Base-by-base conservation (phyloP, 2,113 vertebrate genomes). In the Stictonetta naevosa region DNA sequence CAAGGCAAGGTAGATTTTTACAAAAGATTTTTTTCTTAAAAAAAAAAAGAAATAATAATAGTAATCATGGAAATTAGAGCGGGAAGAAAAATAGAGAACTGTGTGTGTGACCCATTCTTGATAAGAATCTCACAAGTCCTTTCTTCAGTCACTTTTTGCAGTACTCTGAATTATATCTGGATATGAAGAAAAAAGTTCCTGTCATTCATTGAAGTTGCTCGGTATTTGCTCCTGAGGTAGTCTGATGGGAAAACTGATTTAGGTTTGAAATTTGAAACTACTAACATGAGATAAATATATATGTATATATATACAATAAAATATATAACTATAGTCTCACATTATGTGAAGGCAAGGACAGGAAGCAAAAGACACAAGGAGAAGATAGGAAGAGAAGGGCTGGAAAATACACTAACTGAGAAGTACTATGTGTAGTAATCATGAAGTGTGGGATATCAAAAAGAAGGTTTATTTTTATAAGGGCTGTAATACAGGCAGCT, bases 401-500 rank as follows among this genome's bases (percentile, higher is more conserved):
- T 33, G 15, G 2, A 3, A 53, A 60, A 40, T 63, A 31, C 13
- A 18, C 3, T 53, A 38, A 53, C 36, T 18, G 13, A 73, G 34
- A 90, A 80, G 29, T 44, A 18, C 6, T 34, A 53, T 7, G 9
- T 46, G 3, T 21, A 69, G 33, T 18, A 80, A 2, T 71, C 78
- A 44, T 9, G 23, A 87, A 75, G 31, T 0, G 3, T 2, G 6
- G 20, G 4, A 59, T 34, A 10, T 38, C 18, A 13, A 9, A 44
- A 10, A 28, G 48, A 82, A 79, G 5, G 6, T 33, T 90, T 79
- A 44, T 78, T 85, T 12, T 29, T 19, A 4, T 6, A 36, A 18
- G 5, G 6, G 3, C 66, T 78, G 40, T 34, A 42, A 52, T 15
- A 80, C 8, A 86, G 13, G 23, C 22, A 88, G 11, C 8, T 83